Percentiles rank a stretch among this genome's conserved stretches.
Evolutionary conservation across 2,797 vertebrate species (phyloP).

Genomic region (Phoebastria nigripes): DNA sequence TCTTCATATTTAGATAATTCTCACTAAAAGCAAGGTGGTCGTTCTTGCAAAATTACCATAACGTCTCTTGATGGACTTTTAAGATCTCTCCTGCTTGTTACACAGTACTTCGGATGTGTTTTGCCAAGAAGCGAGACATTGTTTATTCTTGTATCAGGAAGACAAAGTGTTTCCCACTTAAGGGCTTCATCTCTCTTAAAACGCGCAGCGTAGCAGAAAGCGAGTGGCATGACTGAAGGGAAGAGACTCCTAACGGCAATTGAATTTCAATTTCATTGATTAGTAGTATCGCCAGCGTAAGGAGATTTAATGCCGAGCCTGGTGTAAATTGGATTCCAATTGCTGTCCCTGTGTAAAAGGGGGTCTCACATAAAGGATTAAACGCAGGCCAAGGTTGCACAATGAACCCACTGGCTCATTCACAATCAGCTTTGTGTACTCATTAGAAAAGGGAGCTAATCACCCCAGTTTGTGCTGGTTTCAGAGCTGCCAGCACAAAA

Average conservation of each 20-base stretch:
- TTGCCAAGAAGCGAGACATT: constrained; percentile 45
- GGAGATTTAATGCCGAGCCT: constrained; percentile 46
- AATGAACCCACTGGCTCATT: constrained; percentile 67
- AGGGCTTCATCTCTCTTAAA: constrained; percentile 47
- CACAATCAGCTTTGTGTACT: constrained; percentile 65
- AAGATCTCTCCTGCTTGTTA: constrained; percentile 44
- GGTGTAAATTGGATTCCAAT: constrained; percentile 66
- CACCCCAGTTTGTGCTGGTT: constrained; percentile 53
- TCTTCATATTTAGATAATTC: constrained; percentile 60
- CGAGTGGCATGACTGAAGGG: neutral
- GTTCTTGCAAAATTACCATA: constrained; percentile 29
- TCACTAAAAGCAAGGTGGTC: constrained; percentile 52
- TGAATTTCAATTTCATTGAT: constrained; percentile 61
- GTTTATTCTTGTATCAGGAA: constrained; percentile 59
- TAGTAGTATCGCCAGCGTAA: constrained; percentile 1
- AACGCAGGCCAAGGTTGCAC: constrained; percentile 56
- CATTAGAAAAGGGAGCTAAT: constrained; percentile 69
- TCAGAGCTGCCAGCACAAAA: constrained; percentile 47
- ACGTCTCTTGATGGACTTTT: constrained; percentile 38
- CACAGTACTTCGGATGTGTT: neutral
- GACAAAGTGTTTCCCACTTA: constrained; percentile 56
- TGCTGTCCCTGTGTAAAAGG: constrained; percentile 45
- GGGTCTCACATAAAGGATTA: constrained; percentile 63
- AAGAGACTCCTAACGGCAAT: constrained; percentile 10
- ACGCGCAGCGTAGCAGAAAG: neutral